Conservation (phyloP, 1,140 invertebrate genomes). For the Sarcophaga peregrina region DNA sequence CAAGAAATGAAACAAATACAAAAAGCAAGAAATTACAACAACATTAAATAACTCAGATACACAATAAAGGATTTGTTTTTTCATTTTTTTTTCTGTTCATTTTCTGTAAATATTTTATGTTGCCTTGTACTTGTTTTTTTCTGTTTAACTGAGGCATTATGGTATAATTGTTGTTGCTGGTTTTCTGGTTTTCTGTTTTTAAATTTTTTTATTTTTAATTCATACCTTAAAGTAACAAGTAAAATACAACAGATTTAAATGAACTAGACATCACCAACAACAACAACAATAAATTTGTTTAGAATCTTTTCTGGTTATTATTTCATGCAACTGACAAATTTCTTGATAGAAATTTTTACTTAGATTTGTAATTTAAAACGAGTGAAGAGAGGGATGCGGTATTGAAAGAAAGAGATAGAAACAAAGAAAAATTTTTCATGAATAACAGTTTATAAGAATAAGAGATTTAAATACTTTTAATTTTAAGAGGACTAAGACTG, state of each 20-base stretch:
- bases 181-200: neutral
- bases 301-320: too few species aligned
- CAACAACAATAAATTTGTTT: neutral
- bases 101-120: neutral
- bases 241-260: constrained; percentile 15
- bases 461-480: too few species aligned
- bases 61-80: neutral
- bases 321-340: too few species aligned
- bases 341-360: too few species aligned
- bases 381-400: too few species aligned
- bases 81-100: neutral
- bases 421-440: too few species aligned
- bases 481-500: too few species aligned
- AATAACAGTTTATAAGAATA: too few species aligned
- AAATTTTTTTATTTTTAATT: neutral
- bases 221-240: neutral
- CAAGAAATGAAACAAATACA: neutral
- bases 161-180: neutral
- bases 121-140: neutral
- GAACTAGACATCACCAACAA: neutral
- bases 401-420: too few species aligned
- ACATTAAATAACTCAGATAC: neutral
- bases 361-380: too few species aligned
- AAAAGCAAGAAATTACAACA: constrained; percentile 5
- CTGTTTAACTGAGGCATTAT: constrained; percentile 1